Evolutionary conservation across 2,797 vertebrate species (phyloP).

Genomic region (Benthosema pterotum): DNA sequence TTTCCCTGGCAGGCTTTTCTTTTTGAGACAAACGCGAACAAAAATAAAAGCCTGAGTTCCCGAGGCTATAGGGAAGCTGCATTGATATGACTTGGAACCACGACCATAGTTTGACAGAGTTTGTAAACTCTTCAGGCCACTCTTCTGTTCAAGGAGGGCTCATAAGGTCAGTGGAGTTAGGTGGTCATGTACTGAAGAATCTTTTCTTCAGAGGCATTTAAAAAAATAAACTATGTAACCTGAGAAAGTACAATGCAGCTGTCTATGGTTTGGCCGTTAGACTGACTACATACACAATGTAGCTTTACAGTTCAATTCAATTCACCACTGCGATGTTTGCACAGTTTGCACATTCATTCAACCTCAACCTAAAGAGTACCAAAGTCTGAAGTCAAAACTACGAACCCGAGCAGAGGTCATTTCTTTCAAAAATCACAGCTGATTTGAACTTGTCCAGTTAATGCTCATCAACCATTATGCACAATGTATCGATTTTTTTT

Average conservation of each 20-base stretch:
- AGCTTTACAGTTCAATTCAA: background rate
- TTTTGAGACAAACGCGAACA: no score
- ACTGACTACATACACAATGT: background rate
- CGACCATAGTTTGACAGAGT: background rate
- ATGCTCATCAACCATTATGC: no score
- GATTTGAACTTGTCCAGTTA: no score
- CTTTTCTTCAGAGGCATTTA: background rate
- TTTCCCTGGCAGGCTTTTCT: no score
- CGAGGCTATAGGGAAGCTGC: background rate
- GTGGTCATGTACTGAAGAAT: no score
- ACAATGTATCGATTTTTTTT: no score
- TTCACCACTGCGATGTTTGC: background rate
- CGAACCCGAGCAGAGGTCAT: no score
- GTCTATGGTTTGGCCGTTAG: background rate
- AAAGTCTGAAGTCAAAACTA: background rate
- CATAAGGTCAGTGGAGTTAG: no score
- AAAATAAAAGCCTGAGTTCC: no score
- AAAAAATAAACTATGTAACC: slow-evolving; percentile 12
- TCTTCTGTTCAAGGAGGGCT: no score
- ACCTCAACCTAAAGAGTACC: no score
- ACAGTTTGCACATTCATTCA: background rate
- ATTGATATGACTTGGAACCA: background rate
- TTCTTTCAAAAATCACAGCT: no score
- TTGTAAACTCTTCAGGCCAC: background rate
- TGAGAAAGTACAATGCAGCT: background rate